Evolutionary conservation across 2,797 vertebrate genomes (phyloP), one percentile per base, ranked within the genome.

Genomic region (Helostoma temminkii): DNA sequence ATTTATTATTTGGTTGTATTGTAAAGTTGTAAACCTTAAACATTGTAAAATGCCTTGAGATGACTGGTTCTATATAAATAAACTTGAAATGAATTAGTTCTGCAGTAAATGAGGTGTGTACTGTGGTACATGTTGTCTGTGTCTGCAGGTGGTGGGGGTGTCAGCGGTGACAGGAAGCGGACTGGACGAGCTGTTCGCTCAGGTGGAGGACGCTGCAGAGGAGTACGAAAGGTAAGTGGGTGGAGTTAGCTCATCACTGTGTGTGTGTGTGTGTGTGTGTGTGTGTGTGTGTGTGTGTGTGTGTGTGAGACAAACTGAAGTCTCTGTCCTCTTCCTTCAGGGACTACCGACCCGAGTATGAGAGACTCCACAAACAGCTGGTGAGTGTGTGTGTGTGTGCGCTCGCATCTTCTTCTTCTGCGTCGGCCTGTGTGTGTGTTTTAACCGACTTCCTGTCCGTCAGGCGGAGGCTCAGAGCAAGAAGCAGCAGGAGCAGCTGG

Each of bases 341-440:
- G 55, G 97, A 98, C 2, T 99, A 98, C 75, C 95, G 95, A 11
- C 97, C 97, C 1, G 97, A 99, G 54, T 98, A 98, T 3, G 95
- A 97, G 34, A 87, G 96, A 18, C 93, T 99, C 57, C 95, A 90
- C 57, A 93, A 82, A 81, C 92, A 95, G 57, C 80, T 97, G 91
- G 97, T 97, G 88, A 95, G 92, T 72, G 14, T 48, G 3, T 6
- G 6, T 48, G 15, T 42, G 4, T 8, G 5, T 0, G 3, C n/a
- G n/a, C n/a, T n/a, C n/a, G n/a, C n/a, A n/a, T 48, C 1, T 62
- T 14, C 3, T 42, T 24, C 2, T 25, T 30, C 7, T 49, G 3
- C 10, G 3, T 37, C 14, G 9, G 39, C 39, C 18, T 19, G 32
- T 25, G 1, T 4, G 4, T 30, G 0, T 25, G 3, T 61, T 9